These are phyloP conservation scores for Leistus spinibarbis DNA, from an alignment of 2,888 invertebrate species.

Conservation along the genomic window DNA sequence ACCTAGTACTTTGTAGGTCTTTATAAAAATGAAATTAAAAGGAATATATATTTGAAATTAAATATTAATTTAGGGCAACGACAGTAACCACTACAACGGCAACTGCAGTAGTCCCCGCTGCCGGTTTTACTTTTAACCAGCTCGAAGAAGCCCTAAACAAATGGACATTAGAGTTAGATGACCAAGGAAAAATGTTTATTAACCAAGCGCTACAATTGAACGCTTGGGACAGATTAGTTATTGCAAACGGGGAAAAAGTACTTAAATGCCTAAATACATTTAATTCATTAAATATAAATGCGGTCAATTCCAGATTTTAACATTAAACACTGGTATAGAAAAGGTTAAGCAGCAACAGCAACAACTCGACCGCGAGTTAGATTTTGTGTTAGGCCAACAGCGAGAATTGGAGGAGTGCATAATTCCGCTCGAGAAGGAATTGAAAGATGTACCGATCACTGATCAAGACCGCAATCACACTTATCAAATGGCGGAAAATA, in stretches of 20 bases:
- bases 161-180: conserved; percentile 90
- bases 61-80: conserved; percentile 44
- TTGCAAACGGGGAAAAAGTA: conserved; percentile 90
- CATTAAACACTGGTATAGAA: conserved; percentile 85
- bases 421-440: conserved; percentile 82
- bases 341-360: conserved; percentile 88
- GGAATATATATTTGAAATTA: conserved; percentile 35
- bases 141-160: conserved; percentile 92
- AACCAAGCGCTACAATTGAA: conserved; percentile 95
- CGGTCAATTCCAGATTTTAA: conserved; percentile 77
- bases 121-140: conserved; percentile 78
- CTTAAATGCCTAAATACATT: not conserved
- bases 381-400: conserved; percentile 92
- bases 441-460: conserved; percentile 69
- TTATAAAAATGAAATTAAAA: not conserved
- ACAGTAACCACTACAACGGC: conserved; percentile 50
- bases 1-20: conserved; percentile 35
- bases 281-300: too few relatives aligned
- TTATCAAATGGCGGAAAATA: conserved; percentile 85
- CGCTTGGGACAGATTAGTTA: conserved; percentile 91
- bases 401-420: conserved; percentile 89
- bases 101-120: conserved; percentile 56
- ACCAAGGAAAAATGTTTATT: conserved; percentile 90
- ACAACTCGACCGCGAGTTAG: conserved; percentile 88
- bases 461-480: conserved; percentile 92